These are phyloP conservation scores for Pseudochirops cupreus DNA, from an alignment of 2,797 vertebrate genomes.

Conservation along the genomic window DNA sequence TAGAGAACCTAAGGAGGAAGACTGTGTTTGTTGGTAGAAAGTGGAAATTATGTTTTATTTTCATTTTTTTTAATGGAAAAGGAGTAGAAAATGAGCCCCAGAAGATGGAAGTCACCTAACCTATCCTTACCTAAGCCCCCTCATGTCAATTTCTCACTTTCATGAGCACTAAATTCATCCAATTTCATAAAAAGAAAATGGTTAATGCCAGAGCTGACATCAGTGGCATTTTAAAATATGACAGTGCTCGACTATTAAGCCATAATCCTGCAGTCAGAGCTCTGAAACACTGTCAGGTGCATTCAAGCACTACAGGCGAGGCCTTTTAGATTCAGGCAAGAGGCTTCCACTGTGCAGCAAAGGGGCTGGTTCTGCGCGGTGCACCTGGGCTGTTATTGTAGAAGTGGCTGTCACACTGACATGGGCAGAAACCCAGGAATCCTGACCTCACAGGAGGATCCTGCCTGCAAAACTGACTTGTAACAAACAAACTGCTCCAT, in stretches of 20 bases:
- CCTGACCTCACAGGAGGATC: constrained; percentile 44
- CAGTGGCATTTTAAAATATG: constrained; percentile 73
- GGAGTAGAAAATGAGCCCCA: not conserved
- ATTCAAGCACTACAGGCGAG: constrained; percentile 45
- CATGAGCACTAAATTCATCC: constrained; percentile 57
- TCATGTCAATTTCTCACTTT: constrained; percentile 54
- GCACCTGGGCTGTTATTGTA: constrained; percentile 25
- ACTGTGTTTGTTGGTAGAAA: not conserved
- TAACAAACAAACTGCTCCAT: not conserved
- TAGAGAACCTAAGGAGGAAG: not conserved
- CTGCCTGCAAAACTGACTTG: constrained; percentile 39
- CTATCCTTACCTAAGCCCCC: not conserved
- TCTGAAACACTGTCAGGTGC: constrained; percentile 59
- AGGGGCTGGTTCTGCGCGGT: not conserved
- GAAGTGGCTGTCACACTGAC: constrained; percentile 35
- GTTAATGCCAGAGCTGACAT: constrained; percentile 74
- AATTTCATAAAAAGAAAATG: constrained; percentile 75
- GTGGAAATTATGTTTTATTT: not conserved
- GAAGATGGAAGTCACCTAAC: not conserved
- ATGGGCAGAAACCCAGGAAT: constrained; percentile 55
- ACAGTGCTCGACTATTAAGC: constrained; percentile 61
- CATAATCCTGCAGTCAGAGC: constrained; percentile 50
- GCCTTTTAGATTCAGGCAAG: constrained; percentile 49
- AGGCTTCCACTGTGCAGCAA: constrained; percentile 34
- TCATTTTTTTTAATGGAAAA: not conserved